A percentile compares a stretch with the other conserved stretches of the same genome.
Evolutionary conservation across 2,113 vertebrate genomes (phyloP).

Genomic region (Microcebus ravelobensis): DNA sequence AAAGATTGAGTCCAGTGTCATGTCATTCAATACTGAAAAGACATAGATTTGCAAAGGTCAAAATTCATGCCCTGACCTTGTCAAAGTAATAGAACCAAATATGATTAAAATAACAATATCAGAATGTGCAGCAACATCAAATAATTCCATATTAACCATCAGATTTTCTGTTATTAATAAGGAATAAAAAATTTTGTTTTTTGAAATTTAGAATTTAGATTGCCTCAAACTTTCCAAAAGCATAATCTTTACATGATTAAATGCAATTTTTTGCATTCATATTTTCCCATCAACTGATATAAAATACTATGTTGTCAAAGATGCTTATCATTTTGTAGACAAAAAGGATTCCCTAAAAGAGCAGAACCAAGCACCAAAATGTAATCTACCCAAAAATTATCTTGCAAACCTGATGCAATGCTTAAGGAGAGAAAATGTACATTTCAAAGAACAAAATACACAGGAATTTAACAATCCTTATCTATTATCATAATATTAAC

Average conservation of each 20-base stretch:
- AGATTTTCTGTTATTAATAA: neutral
- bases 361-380: neutral
- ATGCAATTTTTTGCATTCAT: conserved; percentile 59
- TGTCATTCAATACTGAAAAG: neutral
- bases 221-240: conserved; percentile 55
- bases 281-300: conserved; percentile 73
- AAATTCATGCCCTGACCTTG: neutral
- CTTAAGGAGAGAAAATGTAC: conserved; percentile 23
- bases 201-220: conserved; percentile 50
- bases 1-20: neutral
- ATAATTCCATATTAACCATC: neutral
- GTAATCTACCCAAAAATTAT: neutral
- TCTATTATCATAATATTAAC: neutral
- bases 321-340: neutral
- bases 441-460: conserved; percentile 45
- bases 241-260: conserved; percentile 52
- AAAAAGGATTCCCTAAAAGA: conserved; percentile 45
- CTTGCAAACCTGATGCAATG: conserved; percentile 50
- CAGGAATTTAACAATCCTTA: conserved; percentile 27
- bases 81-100: neutral
- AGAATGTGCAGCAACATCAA: neutral
- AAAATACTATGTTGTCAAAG: conserved; percentile 68
- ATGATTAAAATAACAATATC: neutral
- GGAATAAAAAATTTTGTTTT: neutral
- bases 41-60: neutral